Conservation (phyloP, 2,888 invertebrate species). For the Stenodema calcarata region DNA sequence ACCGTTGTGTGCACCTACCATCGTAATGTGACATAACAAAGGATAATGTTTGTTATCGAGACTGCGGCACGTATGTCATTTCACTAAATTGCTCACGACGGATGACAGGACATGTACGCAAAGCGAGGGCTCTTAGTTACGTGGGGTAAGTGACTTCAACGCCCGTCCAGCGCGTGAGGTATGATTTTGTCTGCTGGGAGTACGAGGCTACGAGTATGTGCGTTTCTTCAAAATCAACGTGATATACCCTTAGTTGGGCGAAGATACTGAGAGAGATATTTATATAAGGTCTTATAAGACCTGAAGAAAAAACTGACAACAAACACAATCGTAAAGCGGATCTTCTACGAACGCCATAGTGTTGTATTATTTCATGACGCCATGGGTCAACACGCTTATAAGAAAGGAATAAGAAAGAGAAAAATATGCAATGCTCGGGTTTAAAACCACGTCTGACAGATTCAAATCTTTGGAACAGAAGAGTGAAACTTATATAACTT, state of each 20-base stretch:
- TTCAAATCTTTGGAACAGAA: no score
- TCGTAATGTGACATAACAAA: background rate
- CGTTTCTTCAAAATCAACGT: background rate
- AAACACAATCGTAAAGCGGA: background rate
- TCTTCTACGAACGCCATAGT: background rate
- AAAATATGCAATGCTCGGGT: no score
- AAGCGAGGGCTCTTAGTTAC: background rate
- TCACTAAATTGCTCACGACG: conserved; percentile 2
- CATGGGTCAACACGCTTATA: no score
- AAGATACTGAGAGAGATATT: background rate
- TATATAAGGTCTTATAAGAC: no score
- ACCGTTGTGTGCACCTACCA: background rate
- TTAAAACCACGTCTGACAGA: no score
- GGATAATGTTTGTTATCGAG: background rate
- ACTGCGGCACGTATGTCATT: background rate
- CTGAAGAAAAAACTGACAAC: background rate
- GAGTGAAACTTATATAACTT: no score
- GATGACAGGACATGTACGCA: background rate
- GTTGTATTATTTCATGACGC: no score
- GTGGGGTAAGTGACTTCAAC: background rate
- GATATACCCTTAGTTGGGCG: background rate
- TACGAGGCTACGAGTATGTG: background rate
- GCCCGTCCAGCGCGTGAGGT: background rate
- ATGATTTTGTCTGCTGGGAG: background rate
- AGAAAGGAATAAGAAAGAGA: no score